Evolutionary conservation across 2,113 vertebrate genomes (phyloP).

Genomic region (Nanorana parkeri): DNA sequence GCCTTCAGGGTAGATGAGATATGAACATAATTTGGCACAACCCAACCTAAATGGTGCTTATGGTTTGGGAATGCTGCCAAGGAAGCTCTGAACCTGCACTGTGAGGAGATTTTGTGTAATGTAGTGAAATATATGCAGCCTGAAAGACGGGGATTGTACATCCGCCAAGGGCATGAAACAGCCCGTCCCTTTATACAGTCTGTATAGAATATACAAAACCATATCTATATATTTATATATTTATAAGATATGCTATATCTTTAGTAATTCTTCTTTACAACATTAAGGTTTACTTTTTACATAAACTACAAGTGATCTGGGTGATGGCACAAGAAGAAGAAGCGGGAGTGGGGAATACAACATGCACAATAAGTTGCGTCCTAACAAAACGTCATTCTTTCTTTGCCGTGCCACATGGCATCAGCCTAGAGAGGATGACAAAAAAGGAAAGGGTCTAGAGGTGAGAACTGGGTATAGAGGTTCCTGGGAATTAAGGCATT

Average conservation of each 20-base stretch:
- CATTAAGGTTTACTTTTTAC: slow-evolving; percentile 72
- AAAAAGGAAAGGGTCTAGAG: slow-evolving; percentile 59
- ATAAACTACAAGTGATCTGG: slow-evolving; percentile 75
- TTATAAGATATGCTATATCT: slow-evolving; percentile 80
- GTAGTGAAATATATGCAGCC: slow-evolving; percentile 47
- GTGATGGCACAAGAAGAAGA: slow-evolving; percentile 67
- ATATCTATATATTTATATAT: slow-evolving; percentile 78
- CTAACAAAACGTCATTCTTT: neutral
- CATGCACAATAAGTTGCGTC: slow-evolving; percentile 20
- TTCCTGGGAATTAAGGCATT: slow-evolving; percentile 50
- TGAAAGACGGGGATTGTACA: slow-evolving; percentile 44
- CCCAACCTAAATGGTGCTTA: neutral
- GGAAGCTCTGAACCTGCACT: neutral
- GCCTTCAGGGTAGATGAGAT: too few species aligned
- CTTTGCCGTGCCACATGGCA: neutral
- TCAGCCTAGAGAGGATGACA: slow-evolving; percentile 8
- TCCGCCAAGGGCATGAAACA: neutral
- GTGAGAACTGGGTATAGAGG: slow-evolving; percentile 58
- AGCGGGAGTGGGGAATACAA: slow-evolving; percentile 42
- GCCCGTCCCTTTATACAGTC: slow-evolving; percentile 72
- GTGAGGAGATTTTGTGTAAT: neutral
- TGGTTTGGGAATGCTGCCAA: neutral
- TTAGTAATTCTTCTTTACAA: slow-evolving; percentile 78
- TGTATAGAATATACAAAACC: slow-evolving; percentile 75
- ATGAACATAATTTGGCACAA: slow-evolving; percentile 22